Base-by-base conservation (phyloP, 35 echinoderm and acorn worm species). In the Lytechinus variegatus region DNA sequence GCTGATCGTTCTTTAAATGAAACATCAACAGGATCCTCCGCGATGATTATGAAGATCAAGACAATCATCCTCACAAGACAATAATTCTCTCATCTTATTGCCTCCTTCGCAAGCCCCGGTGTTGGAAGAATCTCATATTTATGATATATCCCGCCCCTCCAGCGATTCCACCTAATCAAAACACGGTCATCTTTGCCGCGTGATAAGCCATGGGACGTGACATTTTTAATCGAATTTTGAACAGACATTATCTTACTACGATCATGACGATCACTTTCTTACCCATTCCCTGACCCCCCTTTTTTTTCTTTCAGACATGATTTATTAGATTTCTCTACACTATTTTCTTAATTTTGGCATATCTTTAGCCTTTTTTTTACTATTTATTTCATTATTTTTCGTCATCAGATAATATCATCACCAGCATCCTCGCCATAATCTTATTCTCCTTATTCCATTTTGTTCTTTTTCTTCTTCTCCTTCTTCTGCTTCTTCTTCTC, bases 141-240 rank as follows among this genome's bases (percentile, higher is more conserved):
- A 89, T 89, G 87, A 89, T 89, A 44, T 89, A 12, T 11, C 11
- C 19, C 52, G 87, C 87, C 87, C 87, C 87, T 53, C 52, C 9
- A 53, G 87, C 87, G 28, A 44, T 53, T 89, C 5, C 10, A 52
- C 9, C 87, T 89, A 52, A 89, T 89, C 87, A 89, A 89, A 89
- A 89, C 87, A 89, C 52, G 27, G 52, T 10, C 28, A 5, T 89
- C 52, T 52, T 19, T 29, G 28, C 52, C 9, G 28, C 87, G 87
- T 53, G 27, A 29, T 89, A 89, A 89, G 87, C 27, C 10, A 12
- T 5, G 87, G 27, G 51, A 89, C 87, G 87, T 89, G 87, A 89
- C 87, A 89, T 11, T 53, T 14, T 89, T 89, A 89, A 89, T 89
- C 87, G 87, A 89, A 89, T 89, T 44, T 27, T 53, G 87, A 53